Base-by-base conservation (phyloP, 2,888 invertebrate species). In the Callosobruchus maculatus region DNA sequence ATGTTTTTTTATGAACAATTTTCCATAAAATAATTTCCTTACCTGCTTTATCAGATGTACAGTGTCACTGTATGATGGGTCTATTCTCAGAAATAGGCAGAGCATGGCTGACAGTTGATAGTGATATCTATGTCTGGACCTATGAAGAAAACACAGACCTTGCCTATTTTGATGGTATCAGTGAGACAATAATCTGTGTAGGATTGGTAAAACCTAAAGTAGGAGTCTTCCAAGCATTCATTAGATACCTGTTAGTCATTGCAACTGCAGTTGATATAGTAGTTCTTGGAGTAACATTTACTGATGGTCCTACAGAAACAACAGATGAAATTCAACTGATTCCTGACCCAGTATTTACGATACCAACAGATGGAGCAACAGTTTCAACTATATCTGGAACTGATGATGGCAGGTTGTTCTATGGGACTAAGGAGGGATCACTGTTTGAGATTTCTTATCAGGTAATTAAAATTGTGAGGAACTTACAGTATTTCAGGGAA, bases 51-150 rank as follows among this genome's bases (percentile, higher is more conserved):
- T 68, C 67, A 97, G 97, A 96, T 88, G 95, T 98, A 90, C 97
- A 97, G 88, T 96, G 96, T 80, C 96, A 97, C 84, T 98, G 97
- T 85, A 93, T 95, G 89, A 98, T 99, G 97, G 99, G 99, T 2
- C 89, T 99, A 9, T 98, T 99, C 88, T 95, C 98, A 74, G 97
- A 97, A 87, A 97, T 99, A 79, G 94, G 94, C 73, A 90, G 99
- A 84, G 98, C 98, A 0, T 99, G 98, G 98, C 89, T 99, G 73
- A 96, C 97, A 4, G 96, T 99, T 80, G 99, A 99, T 85, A 97
- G 97, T 82, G 97, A 98, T 88, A 95, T 99, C 81, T 99, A 97
- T 89, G 92, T 98, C 67, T 99, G 99, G 99, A 95, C 97, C 26
- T 99, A 97, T 88, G 97, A 98, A 87, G 94, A 97, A 87, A 95